These are phyloP conservation scores for Hirundo rustica DNA, from an alignment of 2,797 vertebrate genomes.

Conservation along the genomic window DNA sequence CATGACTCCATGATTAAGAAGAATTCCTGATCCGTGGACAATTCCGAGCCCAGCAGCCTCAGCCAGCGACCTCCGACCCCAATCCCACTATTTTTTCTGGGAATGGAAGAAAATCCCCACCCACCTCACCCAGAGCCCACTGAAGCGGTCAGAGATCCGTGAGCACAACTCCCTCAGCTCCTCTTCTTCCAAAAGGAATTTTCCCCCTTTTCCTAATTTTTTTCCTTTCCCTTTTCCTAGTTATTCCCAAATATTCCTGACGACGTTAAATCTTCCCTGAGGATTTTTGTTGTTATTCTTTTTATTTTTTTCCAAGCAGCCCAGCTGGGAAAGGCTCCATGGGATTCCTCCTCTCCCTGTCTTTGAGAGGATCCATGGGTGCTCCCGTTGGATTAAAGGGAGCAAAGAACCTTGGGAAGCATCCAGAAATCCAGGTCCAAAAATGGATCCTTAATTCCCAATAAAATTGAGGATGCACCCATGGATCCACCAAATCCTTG, in stretches of 20 bases:
- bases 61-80: background rate
- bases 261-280: rapidly evolving
- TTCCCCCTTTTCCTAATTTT: background rate
- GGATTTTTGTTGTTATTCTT: background rate
- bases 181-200: background rate
- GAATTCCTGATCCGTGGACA: rapidly evolving
- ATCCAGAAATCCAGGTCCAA: background rate
- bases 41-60: background rate
- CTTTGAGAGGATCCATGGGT: background rate
- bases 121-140: rapidly evolving
- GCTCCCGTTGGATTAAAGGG: background rate
- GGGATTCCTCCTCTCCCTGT: background rate
- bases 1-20: background rate
- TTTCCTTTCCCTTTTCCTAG: background rate
- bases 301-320: background rate
- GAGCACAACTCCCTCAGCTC: background rate
- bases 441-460: background rate
- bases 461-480: background rate
- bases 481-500: rapidly evolving
- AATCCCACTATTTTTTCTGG: background rate
- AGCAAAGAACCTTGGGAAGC: background rate
- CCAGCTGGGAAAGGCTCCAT: rapidly evolving
- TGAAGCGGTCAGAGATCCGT: rapidly evolving
- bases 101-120: background rate
- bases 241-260: background rate